Evolutionary conservation across 2,888 invertebrate genomes (phyloP).

Genomic region (Steinernema scapterisci): DNA sequence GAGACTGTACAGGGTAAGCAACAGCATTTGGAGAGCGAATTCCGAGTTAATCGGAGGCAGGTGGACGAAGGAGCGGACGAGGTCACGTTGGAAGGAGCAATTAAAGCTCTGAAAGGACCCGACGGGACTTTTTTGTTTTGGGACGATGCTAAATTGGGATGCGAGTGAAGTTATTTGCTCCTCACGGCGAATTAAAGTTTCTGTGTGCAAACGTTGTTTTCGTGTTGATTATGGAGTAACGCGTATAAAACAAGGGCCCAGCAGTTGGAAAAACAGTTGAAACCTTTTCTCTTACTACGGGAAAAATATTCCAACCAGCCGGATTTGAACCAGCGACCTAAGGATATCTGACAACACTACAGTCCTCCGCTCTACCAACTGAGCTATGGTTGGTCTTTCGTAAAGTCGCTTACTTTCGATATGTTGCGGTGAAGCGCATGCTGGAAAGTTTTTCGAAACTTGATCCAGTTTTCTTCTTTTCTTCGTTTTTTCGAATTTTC

Average conservation of each 20-base stretch:
- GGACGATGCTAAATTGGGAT: too few relatives aligned
- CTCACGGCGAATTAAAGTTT: too few relatives aligned
- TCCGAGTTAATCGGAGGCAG: not conserved
- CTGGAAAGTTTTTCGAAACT: too few relatives aligned
- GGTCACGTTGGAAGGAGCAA: not conserved
- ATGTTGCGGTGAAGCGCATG: too few relatives aligned
- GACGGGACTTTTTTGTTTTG: too few relatives aligned
- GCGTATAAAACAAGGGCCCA: too few relatives aligned
- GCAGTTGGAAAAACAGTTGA: too few relatives aligned
- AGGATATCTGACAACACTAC: constrained; percentile 38
- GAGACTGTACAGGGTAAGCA: too few relatives aligned
- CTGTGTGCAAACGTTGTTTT: too few relatives aligned
- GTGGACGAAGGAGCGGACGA: not conserved
- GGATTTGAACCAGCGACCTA: constrained; percentile 46
- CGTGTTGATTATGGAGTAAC: too few relatives aligned
- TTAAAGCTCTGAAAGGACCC: not conserved
- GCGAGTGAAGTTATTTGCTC: too few relatives aligned
- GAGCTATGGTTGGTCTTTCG: constrained; percentile 43
- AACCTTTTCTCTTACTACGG: not conserved
- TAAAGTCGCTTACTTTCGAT: not conserved
- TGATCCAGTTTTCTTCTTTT: not conserved
- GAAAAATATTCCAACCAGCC: constrained; percentile 36
- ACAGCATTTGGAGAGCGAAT: too few relatives aligned
- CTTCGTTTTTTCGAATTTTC: not conserved
- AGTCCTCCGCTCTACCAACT: constrained; percentile 48